A percentile compares a stretch with the other conserved stretches of the same genome.
phyloP scores from a whole-genome alignment of 2,113 vertebrate species.

The Megaceryle maxima region DNA sequence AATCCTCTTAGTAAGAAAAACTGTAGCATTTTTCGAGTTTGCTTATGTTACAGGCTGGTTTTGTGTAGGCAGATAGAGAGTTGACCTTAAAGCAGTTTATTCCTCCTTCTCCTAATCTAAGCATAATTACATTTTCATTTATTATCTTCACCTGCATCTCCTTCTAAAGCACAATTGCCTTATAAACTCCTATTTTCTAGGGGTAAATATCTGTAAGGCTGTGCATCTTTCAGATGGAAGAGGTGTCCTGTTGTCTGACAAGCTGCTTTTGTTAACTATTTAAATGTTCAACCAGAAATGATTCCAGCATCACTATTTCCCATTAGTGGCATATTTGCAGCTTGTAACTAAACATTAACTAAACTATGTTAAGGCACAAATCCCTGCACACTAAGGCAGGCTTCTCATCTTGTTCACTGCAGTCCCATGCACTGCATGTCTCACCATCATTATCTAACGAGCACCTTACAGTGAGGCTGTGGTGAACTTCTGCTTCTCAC shows the following conservation, averaged over 20 bases:
- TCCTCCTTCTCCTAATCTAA: background rate
- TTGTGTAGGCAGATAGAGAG: background rate
- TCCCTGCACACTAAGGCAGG: background rate
- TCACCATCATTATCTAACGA: accelerated
- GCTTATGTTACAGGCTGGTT: background rate
- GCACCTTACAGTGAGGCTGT: accelerated
- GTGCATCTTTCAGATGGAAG: background rate
- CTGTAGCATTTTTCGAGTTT: background rate
- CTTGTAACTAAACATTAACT: background rate
- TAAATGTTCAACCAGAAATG: background rate
- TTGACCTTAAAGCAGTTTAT: background rate
- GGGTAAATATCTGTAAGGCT: background rate
- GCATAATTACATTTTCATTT: background rate
- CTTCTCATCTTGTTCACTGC: background rate
- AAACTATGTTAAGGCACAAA: background rate
- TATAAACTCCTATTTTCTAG: background rate
- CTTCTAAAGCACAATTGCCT: background rate
- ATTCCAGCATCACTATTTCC: background rate
- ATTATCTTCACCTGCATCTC: background rate
- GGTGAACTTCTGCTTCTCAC: background rate
- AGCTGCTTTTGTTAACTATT: background rate
- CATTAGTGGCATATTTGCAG: background rate
- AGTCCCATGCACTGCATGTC: too few species aligned
- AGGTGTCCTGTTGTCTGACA: background rate
- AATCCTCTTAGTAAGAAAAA: background rate